Percentiles rank a stretch among this genome's conserved stretches.
Evolutionary conservation across 2,113 vertebrate genomes (phyloP).

Genomic region (Trogon surrucura): DNA sequence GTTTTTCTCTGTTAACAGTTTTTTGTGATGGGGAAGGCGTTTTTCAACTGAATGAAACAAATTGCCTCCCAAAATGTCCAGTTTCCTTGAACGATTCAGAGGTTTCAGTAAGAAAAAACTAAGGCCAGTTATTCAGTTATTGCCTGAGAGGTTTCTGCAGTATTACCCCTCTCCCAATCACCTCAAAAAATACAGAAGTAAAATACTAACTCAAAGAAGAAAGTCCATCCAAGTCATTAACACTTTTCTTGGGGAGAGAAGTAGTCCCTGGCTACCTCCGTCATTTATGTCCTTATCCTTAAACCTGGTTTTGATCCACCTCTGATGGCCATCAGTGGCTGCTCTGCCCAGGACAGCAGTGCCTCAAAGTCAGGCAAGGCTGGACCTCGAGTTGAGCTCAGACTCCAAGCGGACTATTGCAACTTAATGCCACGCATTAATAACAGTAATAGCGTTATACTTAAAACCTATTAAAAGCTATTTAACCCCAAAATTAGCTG

Average conservation of each 20-base stretch:
- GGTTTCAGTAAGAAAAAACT: neutral
- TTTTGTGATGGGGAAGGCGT: neutral
- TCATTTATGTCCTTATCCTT: neutral
- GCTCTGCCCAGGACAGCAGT: neutral
- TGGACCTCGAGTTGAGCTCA: neutral
- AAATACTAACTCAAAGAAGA: neutral
- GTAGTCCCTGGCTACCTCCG: neutral
- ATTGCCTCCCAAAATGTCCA: neutral
- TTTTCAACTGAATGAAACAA: neutral
- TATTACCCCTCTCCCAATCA: neutral
- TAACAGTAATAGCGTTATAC: neutral
- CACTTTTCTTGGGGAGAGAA: neutral
- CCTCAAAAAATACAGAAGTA: neutral
- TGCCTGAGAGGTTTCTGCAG: neutral
- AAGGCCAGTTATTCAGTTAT: neutral
- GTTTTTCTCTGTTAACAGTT: neutral
- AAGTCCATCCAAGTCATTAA: neutral
- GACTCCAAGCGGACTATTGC: neutral
- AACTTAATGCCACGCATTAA: neutral
- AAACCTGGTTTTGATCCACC: neutral
- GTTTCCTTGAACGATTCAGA: neutral
- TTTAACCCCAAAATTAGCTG: neutral
- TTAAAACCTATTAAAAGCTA: neutral
- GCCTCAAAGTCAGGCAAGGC: neutral
- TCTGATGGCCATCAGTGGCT: neutral